Base-by-base conservation (phyloP, 2,888 invertebrate genomes). In the Lasioglossum vierecki region DNA sequence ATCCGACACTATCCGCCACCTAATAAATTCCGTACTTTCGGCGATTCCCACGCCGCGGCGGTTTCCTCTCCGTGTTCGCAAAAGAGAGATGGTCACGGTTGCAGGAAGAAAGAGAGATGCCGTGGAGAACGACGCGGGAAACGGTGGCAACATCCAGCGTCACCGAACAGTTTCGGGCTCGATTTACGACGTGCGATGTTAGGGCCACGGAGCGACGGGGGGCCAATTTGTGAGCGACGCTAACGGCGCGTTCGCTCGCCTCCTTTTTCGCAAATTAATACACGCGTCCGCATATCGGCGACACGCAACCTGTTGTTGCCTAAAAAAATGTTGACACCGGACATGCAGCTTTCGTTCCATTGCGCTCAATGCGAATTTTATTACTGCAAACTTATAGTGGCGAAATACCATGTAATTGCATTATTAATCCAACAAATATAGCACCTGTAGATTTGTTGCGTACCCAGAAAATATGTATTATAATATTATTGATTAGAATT, bases 1-100 rank as follows among this genome's bases (percentile, higher is more conserved):
- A 92, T 92, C 91, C 90, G 88, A 74, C 74, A 73, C 84, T 88
- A 85, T 85, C 87, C 88, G 85, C 87, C 86, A 89, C 84, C 87
- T 87, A 89, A 91, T 92, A 93, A 92, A 92, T 93, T 90, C 84
- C 80, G 82, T 39, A 77, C 71, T 77, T 85, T 82, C 81, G 71
- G 60, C 73, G 68, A 76, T 84, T 84, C 72, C 66, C 76, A 22
- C 75, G 49, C 49, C 22, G 49, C 49, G 39, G 75, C n/a, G 41
- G n/a, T 35, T 46, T 63, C 44, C 53, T 82, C 60, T 72, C 74
- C 79, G 81, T 73, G 75, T 78, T 86, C 76, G 9, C 46, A 68
- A 70, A 44, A 60, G 60, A 49, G 73, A 18, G 35, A 79, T 53
- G 53, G 3, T 30, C 35, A 30, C 1, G 30, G 35, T 4, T 4